phyloP scores from a whole-genome alignment of 2,888 invertebrate species.

The Heliconius sara region DNA sequence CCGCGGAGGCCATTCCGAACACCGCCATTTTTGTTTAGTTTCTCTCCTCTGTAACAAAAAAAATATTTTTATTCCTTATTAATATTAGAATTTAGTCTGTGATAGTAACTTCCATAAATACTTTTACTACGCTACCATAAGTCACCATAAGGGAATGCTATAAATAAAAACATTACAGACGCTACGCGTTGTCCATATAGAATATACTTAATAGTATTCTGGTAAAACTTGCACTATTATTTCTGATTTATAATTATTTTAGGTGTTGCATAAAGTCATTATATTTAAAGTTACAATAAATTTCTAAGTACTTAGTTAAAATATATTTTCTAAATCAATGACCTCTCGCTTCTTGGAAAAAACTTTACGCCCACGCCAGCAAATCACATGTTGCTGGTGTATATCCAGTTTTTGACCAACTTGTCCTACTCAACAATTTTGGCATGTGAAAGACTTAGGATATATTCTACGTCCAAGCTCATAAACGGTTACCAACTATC shows the following conservation, averaged over 20 bases:
- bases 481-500: conserved; percentile 52
- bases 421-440: conserved; percentile 15
- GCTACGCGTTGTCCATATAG: conserved; percentile 70
- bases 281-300: not conserved
- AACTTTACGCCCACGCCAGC: conserved; percentile 8
- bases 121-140: conserved; percentile 51
- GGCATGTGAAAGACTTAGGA: conserved; percentile 39
- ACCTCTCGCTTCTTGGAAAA: conserved; percentile 59
- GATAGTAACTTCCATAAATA: conserved; percentile 44
- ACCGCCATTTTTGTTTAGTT: conserved; percentile 86
- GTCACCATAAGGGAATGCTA: conserved; percentile 59
- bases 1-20: conserved; percentile 92
- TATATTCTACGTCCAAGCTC: conserved; percentile 42
- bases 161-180: conserved; percentile 74
- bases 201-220: conserved; percentile 75
- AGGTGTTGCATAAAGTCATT: not conserved
- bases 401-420: conserved; percentile 13
- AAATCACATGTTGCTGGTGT: not conserved
- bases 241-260: conserved; percentile 46
- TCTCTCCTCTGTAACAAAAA: conserved; percentile 49
- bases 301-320: conserved; percentile 3
- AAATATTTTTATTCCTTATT: not conserved
- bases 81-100: conserved; percentile 2
- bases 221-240: conserved; percentile 37
- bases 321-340: conserved; percentile 68